Evolutionary conservation across 1,140 invertebrate species (phyloP), one percentile per base, ranked within the genome.

Genomic region (Sweltsa coloradensis): DNA sequence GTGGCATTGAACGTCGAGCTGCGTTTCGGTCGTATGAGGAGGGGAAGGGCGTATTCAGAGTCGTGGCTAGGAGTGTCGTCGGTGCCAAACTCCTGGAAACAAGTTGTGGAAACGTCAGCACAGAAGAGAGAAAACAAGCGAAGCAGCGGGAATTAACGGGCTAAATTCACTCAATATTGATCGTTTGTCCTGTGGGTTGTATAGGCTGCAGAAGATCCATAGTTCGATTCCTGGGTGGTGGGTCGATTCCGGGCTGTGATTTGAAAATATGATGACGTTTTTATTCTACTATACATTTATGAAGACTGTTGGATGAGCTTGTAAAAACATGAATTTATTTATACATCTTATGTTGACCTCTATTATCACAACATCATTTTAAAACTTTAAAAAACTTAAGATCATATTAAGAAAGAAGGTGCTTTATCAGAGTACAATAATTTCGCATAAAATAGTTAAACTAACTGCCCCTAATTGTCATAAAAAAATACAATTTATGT

Each of bases 11-110:
- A 34, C 9, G 23, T 16, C 9, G 34, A 14, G 19, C 43, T 45
- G 14, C 43, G 43, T 18, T 45, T 45, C 23, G 22, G 14, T 11
- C 43, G 25, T 23, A 26, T 9, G 11, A 45, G n/a, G 3, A 45
- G 26, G 27, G 43, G 43, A 5, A 45, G 43, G 16, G 43, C 27
- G n/a, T 45, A 45, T 21, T 45, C 27, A 0, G 31, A 27, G 21
- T 45, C 43, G 23, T 45, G 43, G 7, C 29, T 7, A 27, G 43
- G 43, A 16, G 43, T 45, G 23, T 45, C 43, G 23, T 34, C 31
- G 9, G 43, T 14, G 19, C 43, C 43, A 31, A 45, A 45, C 6
- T 45, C 43, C 43, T 45, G 4, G 9, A 31, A 18, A 26, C 29
- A 3, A 43, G 19, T 39, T 7, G 6, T n/a, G 19, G 11, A 7